Evolutionary conservation across 2,888 invertebrate genomes (phyloP).

Genomic region (Callinectes sapidus): DNA sequence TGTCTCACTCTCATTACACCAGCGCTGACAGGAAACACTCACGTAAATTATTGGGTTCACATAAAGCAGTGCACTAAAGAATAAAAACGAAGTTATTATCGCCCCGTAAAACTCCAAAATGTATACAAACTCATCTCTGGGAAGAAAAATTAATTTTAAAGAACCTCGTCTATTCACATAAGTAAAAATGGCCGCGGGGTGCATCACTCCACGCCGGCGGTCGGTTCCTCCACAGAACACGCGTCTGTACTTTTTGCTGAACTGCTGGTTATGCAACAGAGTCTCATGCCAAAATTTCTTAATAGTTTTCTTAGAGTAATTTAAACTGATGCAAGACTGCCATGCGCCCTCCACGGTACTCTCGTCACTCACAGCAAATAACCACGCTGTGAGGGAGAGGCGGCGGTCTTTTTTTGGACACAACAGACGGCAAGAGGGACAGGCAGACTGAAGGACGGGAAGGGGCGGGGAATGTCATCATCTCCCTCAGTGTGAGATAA

Average conservation of each 20-base stretch:
- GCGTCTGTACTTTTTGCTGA: conserved; percentile 1
- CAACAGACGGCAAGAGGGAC: not conserved
- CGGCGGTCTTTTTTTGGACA: not conserved
- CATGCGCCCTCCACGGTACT: not conserved
- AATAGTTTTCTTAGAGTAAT: not conserved
- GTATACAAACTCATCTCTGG: conserved; percentile 1
- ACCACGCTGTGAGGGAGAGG: not conserved
- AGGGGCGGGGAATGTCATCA: not conserved
- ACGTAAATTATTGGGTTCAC: not conserved
- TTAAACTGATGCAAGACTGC: not conserved
- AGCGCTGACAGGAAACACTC: not conserved
- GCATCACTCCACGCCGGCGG: not conserved
- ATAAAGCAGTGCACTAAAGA: not conserved
- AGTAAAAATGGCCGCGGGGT: not conserved
- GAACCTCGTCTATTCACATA: not conserved
- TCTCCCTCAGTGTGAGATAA: too few relatives aligned
- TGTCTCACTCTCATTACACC: not conserved
- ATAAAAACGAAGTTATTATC: not conserved
- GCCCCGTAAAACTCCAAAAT: not conserved
- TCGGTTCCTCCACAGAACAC: not conserved
- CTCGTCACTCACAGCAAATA: not conserved
- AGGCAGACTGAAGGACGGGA: not conserved
- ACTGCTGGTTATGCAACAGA: not conserved
- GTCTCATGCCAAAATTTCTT: not conserved
- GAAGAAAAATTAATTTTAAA: not conserved